Evolutionary conservation across 2,888 invertebrate genomes (phyloP), one percentile per base, ranked within the genome.

Genomic region (Mystacides longicornis): DNA sequence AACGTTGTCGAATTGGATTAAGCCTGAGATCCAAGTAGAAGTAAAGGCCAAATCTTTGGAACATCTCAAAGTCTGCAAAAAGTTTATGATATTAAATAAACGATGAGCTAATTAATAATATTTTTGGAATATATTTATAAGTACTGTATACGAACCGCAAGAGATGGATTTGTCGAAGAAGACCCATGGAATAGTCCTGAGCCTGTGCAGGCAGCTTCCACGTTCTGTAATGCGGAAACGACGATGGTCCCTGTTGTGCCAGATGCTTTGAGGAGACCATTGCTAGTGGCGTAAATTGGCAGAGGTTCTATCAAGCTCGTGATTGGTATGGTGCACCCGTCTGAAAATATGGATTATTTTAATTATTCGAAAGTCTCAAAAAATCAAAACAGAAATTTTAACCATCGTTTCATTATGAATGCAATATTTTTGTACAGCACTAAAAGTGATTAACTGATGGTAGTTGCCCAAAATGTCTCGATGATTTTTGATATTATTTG

Each of bases 251-350:
- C 62, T 1, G 67, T 62, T 50, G 59, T 67, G 2, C 55, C 51
- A 5, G 23, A 52, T 53, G 68, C 67, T 19, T 33, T 60, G 2
- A 60, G 58, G 2, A 23, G 49, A 22, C 66, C 65, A 5, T 57
- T 60, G 23, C 63, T 63, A 1, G 61, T 55, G 42, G 67, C 49
- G 1, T 42, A 58, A 37, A 61, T 62, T 31, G 65, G 60, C 42
- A 56, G 55, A 7, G 60, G 60, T 22, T 60, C 60, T 1, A 42
- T 42, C 23, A 60, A 21, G 20, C 9, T 54, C 2, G 20, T 47
- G 4, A 60, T 48, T 7, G 33, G 14, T 20, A 60, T 56, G 1
- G 54, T 42, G 27, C 60, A 60, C 14, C 69, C 64, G 7, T 71
- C 66, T 31, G 71, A 55, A n/a, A n/a, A n/a, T n/a, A n/a, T n/a